Percentiles rank a stretch among this genome's conserved stretches.
These are phyloP conservation scores for Pissodes strobi DNA, from an alignment of 1,140 invertebrate genomes.

Conservation along the genomic window DNA sequence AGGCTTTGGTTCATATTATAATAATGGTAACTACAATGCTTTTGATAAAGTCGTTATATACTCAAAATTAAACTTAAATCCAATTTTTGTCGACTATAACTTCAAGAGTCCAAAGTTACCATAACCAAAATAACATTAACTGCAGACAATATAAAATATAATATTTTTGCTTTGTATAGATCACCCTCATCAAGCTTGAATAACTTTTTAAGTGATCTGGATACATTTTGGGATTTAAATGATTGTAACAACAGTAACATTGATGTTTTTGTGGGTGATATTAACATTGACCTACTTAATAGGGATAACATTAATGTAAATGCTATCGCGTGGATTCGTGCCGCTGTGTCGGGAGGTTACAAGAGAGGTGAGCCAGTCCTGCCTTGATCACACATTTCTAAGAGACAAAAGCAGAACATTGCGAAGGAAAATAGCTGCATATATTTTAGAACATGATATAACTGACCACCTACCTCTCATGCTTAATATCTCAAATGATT, in stretches of 20 bases:
- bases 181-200: not conserved
- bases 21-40: slow-evolving; percentile 7
- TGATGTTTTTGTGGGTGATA: too few relatives aligned
- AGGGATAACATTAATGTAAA: too few relatives aligned
- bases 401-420: not conserved
- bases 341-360: too few relatives aligned
- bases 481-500: too few relatives aligned
- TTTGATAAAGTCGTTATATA: slow-evolving; percentile 4
- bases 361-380: too few relatives aligned
- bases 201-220: not conserved
- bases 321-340: too few relatives aligned
- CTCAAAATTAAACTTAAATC: slow-evolving; percentile 1
- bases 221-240: not conserved
- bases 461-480: not conserved
- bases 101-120: not conserved
- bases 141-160: not conserved
- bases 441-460: too few relatives aligned
- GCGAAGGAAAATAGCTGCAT: too few relatives aligned
- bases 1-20: not conserved
- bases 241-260: too few relatives aligned
- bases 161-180: not conserved
- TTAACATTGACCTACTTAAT: too few relatives aligned
- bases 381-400: not conserved
- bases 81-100: not conserved
- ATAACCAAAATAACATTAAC: not conserved